Percentiles rank a stretch among this genome's conserved stretches.
Conservation (phyloP, 2,888 invertebrate genomes). For the Boloria euphrosyne region DNA sequence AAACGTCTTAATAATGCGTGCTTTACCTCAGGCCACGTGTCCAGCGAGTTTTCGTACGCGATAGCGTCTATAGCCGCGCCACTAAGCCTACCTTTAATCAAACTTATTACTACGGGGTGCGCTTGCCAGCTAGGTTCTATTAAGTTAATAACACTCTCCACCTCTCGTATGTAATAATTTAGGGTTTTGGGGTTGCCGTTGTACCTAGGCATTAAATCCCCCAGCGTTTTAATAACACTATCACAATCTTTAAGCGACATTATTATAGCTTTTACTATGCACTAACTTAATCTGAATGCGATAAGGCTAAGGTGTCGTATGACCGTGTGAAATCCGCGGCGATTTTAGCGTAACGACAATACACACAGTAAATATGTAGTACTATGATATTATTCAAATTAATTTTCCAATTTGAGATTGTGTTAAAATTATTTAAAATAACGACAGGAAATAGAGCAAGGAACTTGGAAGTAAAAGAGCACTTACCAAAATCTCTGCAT, state of each 20-base stretch:
- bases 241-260: conserved; percentile 13
- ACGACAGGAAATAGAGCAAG: conserved; percentile 29
- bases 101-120: conserved; percentile 13
- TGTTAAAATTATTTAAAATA: conserved; percentile 10
- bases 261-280: too few relatives aligned
- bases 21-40: conserved; percentile 20
- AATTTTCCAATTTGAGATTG: too few relatives aligned
- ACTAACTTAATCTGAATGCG: too few relatives aligned
- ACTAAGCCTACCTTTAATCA: conserved; percentile 29
- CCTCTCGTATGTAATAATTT: conserved; percentile 5
- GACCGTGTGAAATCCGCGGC: too few relatives aligned
- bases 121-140: conserved; percentile 1
- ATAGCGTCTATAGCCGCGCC: conserved; percentile 28
- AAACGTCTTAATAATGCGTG: conserved; percentile 20
- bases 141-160: background rate
- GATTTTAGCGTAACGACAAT: too few relatives aligned
- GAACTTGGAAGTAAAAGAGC: conserved; percentile 29
- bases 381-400: too few relatives aligned
- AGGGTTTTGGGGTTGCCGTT: conserved; percentile 4
- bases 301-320: too few relatives aligned
- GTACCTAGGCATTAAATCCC: too few relatives aligned
- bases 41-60: conserved; percentile 21
- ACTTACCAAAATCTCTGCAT: conserved; percentile 28
- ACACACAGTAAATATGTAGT: too few relatives aligned
- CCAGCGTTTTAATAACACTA: conserved; percentile 2